These are phyloP conservation scores for Dorcus parallelipipedus DNA, from an alignment of 2,888 invertebrate genomes.

Conservation along the genomic window DNA sequence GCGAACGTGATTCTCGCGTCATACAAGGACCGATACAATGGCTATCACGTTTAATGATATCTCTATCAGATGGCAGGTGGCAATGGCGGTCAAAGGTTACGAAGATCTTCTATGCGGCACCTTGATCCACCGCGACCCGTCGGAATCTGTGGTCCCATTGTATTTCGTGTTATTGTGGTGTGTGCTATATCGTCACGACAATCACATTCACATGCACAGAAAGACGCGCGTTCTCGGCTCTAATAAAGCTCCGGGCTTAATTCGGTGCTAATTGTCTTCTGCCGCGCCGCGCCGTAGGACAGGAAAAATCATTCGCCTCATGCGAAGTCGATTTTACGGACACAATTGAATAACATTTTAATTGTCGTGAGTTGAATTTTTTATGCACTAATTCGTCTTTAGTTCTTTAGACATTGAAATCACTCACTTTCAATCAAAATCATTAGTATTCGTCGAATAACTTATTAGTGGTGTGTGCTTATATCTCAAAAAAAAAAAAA, in stretches of 20 bases:
- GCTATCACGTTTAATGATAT: constrained; percentile 42
- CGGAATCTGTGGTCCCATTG: constrained; percentile 34
- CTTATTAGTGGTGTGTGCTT: no score
- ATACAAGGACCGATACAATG: constrained; percentile 21
- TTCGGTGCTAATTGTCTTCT: no score
- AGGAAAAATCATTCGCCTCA: no score
- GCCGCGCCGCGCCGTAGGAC: no score
- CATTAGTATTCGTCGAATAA: no score
- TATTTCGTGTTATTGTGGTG: constrained; percentile 15
- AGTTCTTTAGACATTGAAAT: no score
- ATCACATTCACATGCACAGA: constrained; percentile 1
- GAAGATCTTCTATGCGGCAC: constrained; percentile 32
- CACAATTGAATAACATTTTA: not conserved
- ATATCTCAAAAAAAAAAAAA: no score
- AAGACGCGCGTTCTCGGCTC: not conserved
- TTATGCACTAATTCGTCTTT: no score
- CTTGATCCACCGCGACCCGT: constrained; percentile 24
- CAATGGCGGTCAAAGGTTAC: constrained; percentile 41
- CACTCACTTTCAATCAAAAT: no score
- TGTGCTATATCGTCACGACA: constrained; percentile 9
- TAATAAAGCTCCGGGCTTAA: not conserved
- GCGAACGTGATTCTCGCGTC: not conserved
- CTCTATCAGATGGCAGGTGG: constrained; percentile 43
- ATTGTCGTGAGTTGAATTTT: not conserved
- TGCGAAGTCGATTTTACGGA: not conserved